Base-by-base conservation (phyloP, 1,140 invertebrate genomes). In the Diabrotica virgifera region DNA sequence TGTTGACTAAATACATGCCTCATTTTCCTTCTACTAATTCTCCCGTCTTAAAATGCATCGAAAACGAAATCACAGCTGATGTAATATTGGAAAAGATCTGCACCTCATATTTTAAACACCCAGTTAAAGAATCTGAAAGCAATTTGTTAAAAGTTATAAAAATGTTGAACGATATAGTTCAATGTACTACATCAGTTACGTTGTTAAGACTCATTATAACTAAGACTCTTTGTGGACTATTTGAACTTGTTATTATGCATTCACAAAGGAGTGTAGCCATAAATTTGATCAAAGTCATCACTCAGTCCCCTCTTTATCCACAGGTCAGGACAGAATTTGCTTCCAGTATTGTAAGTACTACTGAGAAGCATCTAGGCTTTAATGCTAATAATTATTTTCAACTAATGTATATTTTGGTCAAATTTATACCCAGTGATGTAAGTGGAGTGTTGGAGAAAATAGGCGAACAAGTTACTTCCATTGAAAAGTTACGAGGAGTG, bases 371-470 rank as follows among this genome's bases (percentile, higher is more conserved):
- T 67, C 67, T 78, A 52, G 73, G 69, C 2, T 72, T 77, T 63
- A 75, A 73, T 67, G 71, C 72, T 0, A 71, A 69, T 24, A 72
- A 74, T 58, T 77, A 73, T 65, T 78, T 77, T 57, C 75, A 78
- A 52, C 69, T 77, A 24, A 52, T 72, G 36, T 66, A 58, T 38
- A 63, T 70, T 66, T 58, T 78, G 52, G 65, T 70, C 9, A 76
- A 73, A 62, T 67, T 76, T 59, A 66, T 73, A 5, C 72, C 75
- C 9, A 63, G 50, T 57, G 71, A 72, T 62, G 52, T 77, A 5
- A 65, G 58, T 40, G 57, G 55, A 40, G 12, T 71, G 6, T 57
- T 77, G 4, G 69, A 59, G 11, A 59, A 63, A 50, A 70, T 78
- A 52, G 72, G 70, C 54, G 55, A 67, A 53, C 67, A 77, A 36